Percentiles rank a stretch among this genome's conserved stretches.
phyloP scores from a whole-genome alignment of 2,797 vertebrate genomes.

The Lerista edwardsae region DNA sequence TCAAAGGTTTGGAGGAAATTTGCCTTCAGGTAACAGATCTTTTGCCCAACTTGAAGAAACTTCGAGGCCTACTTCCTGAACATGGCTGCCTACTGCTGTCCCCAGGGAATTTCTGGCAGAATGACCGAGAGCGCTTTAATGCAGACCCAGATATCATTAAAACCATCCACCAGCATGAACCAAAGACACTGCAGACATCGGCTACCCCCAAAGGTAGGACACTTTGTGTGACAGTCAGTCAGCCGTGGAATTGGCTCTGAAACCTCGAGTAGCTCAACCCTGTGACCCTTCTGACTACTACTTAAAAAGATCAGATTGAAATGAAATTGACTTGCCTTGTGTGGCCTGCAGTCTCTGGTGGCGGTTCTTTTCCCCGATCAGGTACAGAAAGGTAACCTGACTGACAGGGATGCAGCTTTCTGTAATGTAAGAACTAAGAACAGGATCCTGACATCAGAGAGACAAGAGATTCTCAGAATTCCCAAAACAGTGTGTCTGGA shows the following conservation, averaged over 20 bases:
- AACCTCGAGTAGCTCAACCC: not conserved
- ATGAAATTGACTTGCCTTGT: not conserved
- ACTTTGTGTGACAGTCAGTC: not conserved
- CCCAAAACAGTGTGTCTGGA: too few relatives aligned
- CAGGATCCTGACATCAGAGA: not conserved
- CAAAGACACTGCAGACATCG: slow-evolving; percentile 94
- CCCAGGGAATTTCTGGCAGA: slow-evolving; percentile 98
- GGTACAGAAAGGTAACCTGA: not conserved
- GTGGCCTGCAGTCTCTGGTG: not conserved
- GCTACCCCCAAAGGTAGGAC: slow-evolving; percentile 90
- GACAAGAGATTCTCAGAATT: too few relatives aligned
- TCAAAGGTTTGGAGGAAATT: slow-evolving; percentile 88
- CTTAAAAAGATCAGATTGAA: not conserved
- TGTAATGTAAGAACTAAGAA: not conserved
- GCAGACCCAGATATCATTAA: slow-evolving; percentile 90
- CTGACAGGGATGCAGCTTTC: not conserved
- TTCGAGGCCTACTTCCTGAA: slow-evolving; percentile 89
- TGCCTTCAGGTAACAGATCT: slow-evolving; percentile 94
- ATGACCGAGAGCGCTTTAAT: slow-evolving; percentile 89
- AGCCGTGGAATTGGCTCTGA: too few relatives aligned
- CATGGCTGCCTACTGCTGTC: slow-evolving; percentile 94
- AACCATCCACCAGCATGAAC: slow-evolving; percentile 95
- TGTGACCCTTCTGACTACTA: accelerated
- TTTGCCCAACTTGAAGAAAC: slow-evolving; percentile 89
- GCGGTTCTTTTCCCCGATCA: not conserved